phyloP scores from a whole-genome alignment of 2,888 invertebrate species.

The Perithous albicinctus region DNA sequence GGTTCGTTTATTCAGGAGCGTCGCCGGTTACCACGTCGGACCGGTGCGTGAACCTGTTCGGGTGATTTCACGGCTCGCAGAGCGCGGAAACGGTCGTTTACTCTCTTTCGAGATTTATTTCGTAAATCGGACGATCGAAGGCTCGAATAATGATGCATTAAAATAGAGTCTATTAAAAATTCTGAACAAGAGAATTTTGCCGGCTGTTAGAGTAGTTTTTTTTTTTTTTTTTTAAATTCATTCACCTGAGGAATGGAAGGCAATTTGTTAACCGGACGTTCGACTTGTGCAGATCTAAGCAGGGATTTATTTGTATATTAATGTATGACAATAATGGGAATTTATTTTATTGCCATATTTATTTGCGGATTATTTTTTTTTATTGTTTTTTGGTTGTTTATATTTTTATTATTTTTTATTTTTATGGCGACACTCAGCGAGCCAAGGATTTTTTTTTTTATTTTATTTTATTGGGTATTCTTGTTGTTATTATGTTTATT shows the following conservation, averaged over 20 bases:
- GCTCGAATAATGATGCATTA: slow-evolving; percentile 31
- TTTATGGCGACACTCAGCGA: no score
- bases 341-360: no score
- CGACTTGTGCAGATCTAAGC: slow-evolving; percentile 39
- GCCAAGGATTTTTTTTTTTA: no score
- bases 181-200: slow-evolving; percentile 6
- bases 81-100: slow-evolving; percentile 73
- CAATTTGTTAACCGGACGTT: slow-evolving; percentile 26
- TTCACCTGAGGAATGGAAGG: slow-evolving; percentile 7
- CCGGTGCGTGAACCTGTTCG: slow-evolving; percentile 66
- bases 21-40: slow-evolving; percentile 64
- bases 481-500: no score
- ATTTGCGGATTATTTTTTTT: no score
- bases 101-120: slow-evolving; percentile 75
- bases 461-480: no score
- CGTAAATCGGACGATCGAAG: slow-evolving; percentile 72
- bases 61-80: slow-evolving; percentile 80
- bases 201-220: slow-evolving; percentile 15
- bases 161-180: slow-evolving; percentile 30
- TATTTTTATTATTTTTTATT: no score
- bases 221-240: no score
- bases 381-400: no score
- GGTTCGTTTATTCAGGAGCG: slow-evolving; percentile 15
- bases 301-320: slow-evolving; percentile 9
- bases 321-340: background rate